Percentiles rank a stretch among this genome's conserved stretches.
Conservation (phyloP, 2,113 vertebrate genomes). For the Phaethornis superciliosus region DNA sequence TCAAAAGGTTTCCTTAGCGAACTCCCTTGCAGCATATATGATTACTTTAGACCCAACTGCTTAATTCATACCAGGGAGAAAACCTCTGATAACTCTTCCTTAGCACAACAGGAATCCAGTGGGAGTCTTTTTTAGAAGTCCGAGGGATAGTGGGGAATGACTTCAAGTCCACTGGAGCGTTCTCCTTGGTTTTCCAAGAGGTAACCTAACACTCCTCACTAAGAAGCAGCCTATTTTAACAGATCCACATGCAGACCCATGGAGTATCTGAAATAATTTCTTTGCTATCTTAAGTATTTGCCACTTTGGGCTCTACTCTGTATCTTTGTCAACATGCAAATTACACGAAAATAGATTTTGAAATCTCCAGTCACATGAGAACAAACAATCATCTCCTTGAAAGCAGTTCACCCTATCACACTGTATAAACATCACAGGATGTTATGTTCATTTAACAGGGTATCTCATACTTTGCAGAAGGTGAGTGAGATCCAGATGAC, state of each 20-base stretch:
- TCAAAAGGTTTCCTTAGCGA: slow-evolving; percentile 25
- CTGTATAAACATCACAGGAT: neutral
- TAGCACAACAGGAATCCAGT: neutral
- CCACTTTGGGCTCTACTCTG: neutral
- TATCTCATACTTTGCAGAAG: neutral
- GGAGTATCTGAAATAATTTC: neutral
- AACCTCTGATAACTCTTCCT: neutral
- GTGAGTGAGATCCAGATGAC: neutral
- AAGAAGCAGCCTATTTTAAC: neutral
- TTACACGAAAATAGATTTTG: neutral
- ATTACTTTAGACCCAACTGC: neutral
- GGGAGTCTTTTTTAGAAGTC: neutral
- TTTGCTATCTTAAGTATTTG: neutral
- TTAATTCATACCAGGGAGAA: neutral
- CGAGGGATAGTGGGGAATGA: neutral
- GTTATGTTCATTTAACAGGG: neutral
- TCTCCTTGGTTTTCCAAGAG: neutral
- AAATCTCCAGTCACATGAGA: neutral
- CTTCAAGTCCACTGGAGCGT: neutral
- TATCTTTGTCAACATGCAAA: neutral
- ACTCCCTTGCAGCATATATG: neutral
- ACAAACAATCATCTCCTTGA: neutral
- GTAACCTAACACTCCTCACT: neutral
- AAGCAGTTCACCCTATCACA: neutral
- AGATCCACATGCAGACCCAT: neutral